A percentile compares a stretch with the other conserved stretches of the same genome.
These are phyloP conservation scores for Stenoptilia bipunctidactyla DNA, from an alignment of 2,888 invertebrate genomes.

Conservation along the genomic window DNA sequence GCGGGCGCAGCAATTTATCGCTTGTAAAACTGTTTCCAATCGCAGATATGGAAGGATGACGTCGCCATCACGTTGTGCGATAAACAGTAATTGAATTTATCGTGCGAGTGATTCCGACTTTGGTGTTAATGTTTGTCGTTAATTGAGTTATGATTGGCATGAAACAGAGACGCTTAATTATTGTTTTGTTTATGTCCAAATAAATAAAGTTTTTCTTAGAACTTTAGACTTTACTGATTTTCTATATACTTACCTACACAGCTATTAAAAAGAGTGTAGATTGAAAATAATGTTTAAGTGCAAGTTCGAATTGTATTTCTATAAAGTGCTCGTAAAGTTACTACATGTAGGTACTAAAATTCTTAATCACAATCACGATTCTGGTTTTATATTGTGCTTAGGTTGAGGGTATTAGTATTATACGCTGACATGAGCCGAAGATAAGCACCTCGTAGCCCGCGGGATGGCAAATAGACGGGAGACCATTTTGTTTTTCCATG, in stretches of 20 bases:
- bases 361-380: no score
- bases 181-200: no score
- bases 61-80: slow-evolving; percentile 40
- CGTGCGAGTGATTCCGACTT: slow-evolving; percentile 38
- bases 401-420: no score
- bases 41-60: slow-evolving; percentile 55
- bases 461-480: not conserved
- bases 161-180: not conserved
- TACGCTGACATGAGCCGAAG: not conserved
- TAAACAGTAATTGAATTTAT: slow-evolving; percentile 63
- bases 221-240: no score
- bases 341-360: no score
- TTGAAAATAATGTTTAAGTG: no score
- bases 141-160: slow-evolving; percentile 20
- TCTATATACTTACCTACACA: no score
- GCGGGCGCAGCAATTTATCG: slow-evolving; percentile 62
- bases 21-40: slow-evolving; percentile 72
- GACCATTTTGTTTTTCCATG: slow-evolving; percentile 1
- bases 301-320: no score
- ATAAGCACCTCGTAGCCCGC: not conserved
- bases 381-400: no score
- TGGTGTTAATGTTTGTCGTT: slow-evolving; percentile 23
- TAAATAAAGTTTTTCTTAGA: no score
- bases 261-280: no score
- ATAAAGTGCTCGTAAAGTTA: no score